phyloP scores from a whole-genome alignment of 2,888 invertebrate species.

The Mesoligia furuncula region DNA sequence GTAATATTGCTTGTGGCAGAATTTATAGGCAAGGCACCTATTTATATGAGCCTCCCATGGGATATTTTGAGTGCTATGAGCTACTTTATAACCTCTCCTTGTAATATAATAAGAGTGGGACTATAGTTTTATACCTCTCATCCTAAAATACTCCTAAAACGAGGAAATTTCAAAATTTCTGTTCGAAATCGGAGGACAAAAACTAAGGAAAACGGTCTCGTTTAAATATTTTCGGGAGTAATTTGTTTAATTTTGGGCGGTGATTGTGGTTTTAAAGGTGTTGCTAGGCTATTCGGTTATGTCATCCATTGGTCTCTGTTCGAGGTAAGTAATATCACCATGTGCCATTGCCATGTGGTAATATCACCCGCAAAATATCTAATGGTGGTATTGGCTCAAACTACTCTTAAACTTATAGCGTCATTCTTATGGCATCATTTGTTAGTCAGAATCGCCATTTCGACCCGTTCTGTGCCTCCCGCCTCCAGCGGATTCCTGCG shows the following conservation, averaged over 20 bases:
- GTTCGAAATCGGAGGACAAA: conserved; percentile 51
- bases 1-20: neutral
- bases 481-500: neutral
- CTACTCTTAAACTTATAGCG: too few relatives aligned
- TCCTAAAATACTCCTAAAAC: neutral
- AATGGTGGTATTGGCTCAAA: neutral
- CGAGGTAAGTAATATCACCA: neutral
- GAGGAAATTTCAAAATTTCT: conserved; percentile 62
- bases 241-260: conserved; percentile 39
- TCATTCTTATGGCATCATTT: too few relatives aligned
- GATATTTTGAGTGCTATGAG: neutral
- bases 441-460: neutral
- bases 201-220: conserved; percentile 59
- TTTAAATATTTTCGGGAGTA: conserved; percentile 41
- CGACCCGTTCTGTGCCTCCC: neutral
- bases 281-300: neutral
- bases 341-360: neutral
- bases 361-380: neutral
- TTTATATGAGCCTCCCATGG: neutral
- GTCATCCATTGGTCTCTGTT: neutral
- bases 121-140: neutral
- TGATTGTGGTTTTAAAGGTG: neutral
- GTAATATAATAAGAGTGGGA: neutral
- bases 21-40: neutral
- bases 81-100: neutral